Evolutionary conservation across 2,888 invertebrate species (phyloP).

Genomic region (Sminthurides aquaticus): DNA sequence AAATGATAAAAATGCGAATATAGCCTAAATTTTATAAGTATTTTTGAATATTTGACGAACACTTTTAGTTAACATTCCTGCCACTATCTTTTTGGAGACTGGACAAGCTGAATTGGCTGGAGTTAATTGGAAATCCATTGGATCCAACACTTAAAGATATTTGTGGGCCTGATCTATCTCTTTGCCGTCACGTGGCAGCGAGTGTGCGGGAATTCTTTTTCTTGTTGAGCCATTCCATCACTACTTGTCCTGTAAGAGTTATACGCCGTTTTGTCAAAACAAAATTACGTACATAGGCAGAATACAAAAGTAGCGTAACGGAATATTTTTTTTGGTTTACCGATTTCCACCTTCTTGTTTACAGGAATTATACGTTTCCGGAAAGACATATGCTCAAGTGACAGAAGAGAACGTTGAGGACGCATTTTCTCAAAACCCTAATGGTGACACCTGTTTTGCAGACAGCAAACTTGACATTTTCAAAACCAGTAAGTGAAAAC

Average conservation of each 20-base stretch:
- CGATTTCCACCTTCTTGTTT: too few species aligned
- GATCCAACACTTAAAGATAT: conserved; percentile 2
- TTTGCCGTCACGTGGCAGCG: conserved; percentile 7
- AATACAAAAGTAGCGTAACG: too few species aligned
- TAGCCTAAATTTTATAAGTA: too few species aligned
- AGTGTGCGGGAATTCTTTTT: conserved; percentile 9
- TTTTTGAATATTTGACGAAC: too few species aligned
- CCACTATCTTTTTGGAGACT: conserved; percentile 11
- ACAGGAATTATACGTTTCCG: background rate
- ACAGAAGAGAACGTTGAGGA: background rate
- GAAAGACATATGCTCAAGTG: background rate
- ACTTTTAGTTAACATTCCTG: conserved; percentile 7
- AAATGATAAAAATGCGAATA: background rate
- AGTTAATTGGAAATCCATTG: conserved; percentile 14
- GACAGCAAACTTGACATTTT: too few species aligned
- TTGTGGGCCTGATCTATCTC: conserved; percentile 11
- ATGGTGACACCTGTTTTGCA: too few species aligned
- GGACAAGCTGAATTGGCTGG: conserved; percentile 14
- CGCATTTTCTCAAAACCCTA: too few species aligned
- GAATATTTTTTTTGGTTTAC: too few species aligned
- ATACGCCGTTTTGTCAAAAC: too few species aligned
- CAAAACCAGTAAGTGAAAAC: too few species aligned
- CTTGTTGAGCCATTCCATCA: background rate
- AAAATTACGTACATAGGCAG: too few species aligned
- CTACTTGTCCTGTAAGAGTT: background rate